phyloP scores from a whole-genome alignment of 2,888 invertebrate species.

The Agriopis marginaria region DNA sequence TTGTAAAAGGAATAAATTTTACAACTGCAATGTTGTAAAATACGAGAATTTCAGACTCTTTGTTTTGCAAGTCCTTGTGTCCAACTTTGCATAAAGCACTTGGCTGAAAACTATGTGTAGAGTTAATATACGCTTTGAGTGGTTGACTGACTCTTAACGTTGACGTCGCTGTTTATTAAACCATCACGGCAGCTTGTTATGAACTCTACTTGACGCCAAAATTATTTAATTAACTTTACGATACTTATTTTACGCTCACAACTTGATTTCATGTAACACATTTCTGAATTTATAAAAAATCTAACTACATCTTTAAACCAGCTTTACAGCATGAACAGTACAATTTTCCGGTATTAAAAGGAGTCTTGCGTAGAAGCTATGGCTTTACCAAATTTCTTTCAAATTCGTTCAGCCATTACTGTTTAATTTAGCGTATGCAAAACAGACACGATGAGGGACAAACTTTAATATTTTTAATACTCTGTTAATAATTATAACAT shows the following conservation, averaged over 20 bases:
- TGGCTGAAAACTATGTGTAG: not conserved
- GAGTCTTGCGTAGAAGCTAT: too few relatives aligned
- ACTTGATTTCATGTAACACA: not conserved
- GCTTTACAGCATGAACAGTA: too few relatives aligned
- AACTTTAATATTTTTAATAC: too few relatives aligned
- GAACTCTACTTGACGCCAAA: conserved; percentile 11
- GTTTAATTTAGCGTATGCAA: too few relatives aligned
- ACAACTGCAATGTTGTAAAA: not conserved
- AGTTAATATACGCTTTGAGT: not conserved
- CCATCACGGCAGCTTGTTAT: conserved; percentile 24
- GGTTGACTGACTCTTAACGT: not conserved
- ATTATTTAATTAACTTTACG: conserved; percentile 16
- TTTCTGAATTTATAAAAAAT: not conserved
- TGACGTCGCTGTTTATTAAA: conserved; percentile 14
- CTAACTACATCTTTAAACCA: too few relatives aligned
- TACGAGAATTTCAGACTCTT: not conserved
- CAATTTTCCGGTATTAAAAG: too few relatives aligned
- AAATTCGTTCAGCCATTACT: too few relatives aligned
- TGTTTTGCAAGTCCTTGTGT: not conserved
- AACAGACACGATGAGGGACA: too few relatives aligned
- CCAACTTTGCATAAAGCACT: not conserved
- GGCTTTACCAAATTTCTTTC: too few relatives aligned
- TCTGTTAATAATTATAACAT: too few relatives aligned
- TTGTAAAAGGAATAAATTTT: not conserved
- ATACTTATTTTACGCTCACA: not conserved